phyloP scores from a whole-genome alignment of 30 jellyfish, hydroid and myxozoan genomes.

The Pseudorhiza aurosa region DNA sequence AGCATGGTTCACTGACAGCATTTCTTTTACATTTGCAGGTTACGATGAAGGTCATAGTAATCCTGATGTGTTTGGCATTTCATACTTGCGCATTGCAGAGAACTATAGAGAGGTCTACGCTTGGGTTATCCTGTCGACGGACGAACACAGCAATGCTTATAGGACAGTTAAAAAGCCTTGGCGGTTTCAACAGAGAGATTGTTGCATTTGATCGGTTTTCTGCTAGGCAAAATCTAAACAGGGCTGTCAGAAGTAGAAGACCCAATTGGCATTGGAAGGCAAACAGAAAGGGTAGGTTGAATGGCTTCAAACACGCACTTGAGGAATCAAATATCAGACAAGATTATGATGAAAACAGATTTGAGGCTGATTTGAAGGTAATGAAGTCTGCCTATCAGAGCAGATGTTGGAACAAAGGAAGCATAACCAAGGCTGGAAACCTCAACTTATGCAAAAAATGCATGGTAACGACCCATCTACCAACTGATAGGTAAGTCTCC shows the following conservation, averaged over 20 bases:
- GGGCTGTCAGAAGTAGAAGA: background rate
- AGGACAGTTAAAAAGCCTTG: background rate
- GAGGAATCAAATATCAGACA: too few species aligned
- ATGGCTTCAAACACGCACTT: too few species aligned
- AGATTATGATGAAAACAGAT: too few species aligned
- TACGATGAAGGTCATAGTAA: background rate
- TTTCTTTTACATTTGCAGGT: too few species aligned
- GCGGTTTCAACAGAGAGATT: conserved; percentile 1
- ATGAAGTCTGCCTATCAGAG: too few species aligned
- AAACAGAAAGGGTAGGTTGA: too few species aligned
- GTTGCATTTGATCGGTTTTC: conserved; percentile 1
- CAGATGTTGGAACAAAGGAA: background rate
- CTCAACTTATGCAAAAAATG: conserved; percentile 5
- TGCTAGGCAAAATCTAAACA: background rate
- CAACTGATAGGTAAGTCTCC: conserved; percentile 9
- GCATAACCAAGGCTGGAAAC: background rate
- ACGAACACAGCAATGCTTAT: background rate
- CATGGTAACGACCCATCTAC: background rate
- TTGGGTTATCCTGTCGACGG: background rate
- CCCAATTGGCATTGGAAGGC: too few species aligned
- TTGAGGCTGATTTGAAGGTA: too few species aligned
- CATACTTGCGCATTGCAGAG: background rate
- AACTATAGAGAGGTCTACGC: background rate
- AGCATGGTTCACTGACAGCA: too few species aligned
- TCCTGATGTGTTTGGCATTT: background rate